Evolutionary conservation across 2,113 vertebrate genomes (phyloP), one percentile per base, ranked within the genome.

Genomic region (Seriola aureovittata): DNA sequence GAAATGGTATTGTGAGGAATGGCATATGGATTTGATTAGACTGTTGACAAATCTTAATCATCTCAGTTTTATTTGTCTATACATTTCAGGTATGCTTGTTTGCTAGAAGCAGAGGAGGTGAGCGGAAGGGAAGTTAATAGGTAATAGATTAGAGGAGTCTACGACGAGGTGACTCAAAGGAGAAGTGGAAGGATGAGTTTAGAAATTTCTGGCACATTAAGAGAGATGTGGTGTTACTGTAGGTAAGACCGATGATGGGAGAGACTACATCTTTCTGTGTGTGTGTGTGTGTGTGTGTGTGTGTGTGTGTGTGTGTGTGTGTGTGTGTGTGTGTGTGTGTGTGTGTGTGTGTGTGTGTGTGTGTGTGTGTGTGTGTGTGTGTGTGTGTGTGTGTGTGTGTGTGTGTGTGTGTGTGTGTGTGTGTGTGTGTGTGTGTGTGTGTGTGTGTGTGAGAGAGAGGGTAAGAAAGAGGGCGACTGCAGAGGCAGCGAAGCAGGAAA

Each of bases 401-500:
- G 21, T 63, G 46, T 34, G 73, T 55, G 75, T 21, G 82, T 32
- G 42, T 59, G 46, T 3, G 76, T 75, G 71, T 7, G 29, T 55
- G 75, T 78, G 78, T 21, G 82, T 42, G 42, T 59, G 74, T 75
- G 74, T 68, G 21, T 63, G 46, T 34, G 73, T 55, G 75, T 21
- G 82, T 32, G 42, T 59, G 46, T 3, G 76, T 75, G 71, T 7
- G 29, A 55, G 75, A 78, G 90, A 17, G 75, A 21, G 29, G 52
- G 75, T 77, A 64, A 70, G 83, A 70, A 68, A 77, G 85, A 71
- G 84, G 78, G 83, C 86, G 88, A 92, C 82, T 84, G 81, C 85
- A 76, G 90, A 93, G 84, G 89, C 92, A 94, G 84, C 76, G 84
- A 91, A 93, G 93, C 94, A 91, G 86, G 90, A 94, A 94, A 94